Base-by-base conservation (phyloP, 2,888 invertebrate genomes). In the Noctua janthina region DNA sequence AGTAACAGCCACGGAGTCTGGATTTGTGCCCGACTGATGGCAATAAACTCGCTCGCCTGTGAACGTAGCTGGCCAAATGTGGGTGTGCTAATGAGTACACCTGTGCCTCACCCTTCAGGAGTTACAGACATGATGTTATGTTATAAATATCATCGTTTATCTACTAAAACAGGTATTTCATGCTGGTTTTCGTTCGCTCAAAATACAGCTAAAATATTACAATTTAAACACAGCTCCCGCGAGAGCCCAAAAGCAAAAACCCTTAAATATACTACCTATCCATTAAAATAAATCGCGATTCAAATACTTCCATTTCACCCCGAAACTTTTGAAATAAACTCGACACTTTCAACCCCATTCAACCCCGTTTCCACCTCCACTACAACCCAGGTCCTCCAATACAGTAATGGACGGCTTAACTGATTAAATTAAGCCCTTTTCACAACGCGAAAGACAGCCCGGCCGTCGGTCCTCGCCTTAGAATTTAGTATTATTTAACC, bases 371-470 rank as follows among this genome's bases (percentile, higher is more conserved):
- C 59, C 11, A 59, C 46, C 77, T 78, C 70, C 75, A 73, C 82
- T 76, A 83, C 35, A 64, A 59, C 64, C 70, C 75, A 71, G 73
- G 43, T 84, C 59, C 75, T 76, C 56, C 73, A 79, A 81, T 74
- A 81, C 59, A 49, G 68, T 86, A 87, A 87, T 84, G 81, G 77
- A 84, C 43, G 79, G 54, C 77, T 79, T 81, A 77, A 77, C 87
- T 86, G 87, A 86, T 86, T 84, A 84, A 84, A 77, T 87, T 81
- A 74, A 73, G 75, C 66, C 79, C 81, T 83, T 81, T 87, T 72
- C 81, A 76, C 84, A 64, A 78, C 49, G 69, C 56, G 35, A 6
- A 76, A 80, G 78, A 78, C 81, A 76, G 35, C 64, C 17, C n/a
- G 71, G 49, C 49, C 69, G 62, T 81, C 10, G 66, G 35, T 54